phyloP scores from a whole-genome alignment of 2,888 invertebrate genomes.

The Elegia similella region DNA sequence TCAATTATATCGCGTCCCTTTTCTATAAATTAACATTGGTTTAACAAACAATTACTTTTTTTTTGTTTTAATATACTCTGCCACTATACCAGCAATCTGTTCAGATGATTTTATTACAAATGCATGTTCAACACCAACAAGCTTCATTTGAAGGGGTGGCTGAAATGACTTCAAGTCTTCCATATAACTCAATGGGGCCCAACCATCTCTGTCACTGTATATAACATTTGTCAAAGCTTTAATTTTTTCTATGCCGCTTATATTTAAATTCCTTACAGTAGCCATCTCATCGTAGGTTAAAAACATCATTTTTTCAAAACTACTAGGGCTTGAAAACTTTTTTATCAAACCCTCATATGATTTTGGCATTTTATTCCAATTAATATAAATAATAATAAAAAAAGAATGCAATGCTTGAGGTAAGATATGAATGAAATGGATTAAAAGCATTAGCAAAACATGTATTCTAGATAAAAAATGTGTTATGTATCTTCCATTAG shows the following conservation, averaged over 20 bases:
- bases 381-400: conserved; percentile 74
- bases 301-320: conserved; percentile 84
- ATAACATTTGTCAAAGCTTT: conserved; percentile 83
- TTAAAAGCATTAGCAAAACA: conserved; percentile 49
- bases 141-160: conserved; percentile 50
- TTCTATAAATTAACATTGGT: too few species aligned
- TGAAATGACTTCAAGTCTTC: conserved; percentile 77
- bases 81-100: conserved; percentile 75
- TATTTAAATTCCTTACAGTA: conserved; percentile 85
- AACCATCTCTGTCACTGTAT: conserved; percentile 90
- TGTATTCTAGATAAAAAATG: conserved; percentile 75
- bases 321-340: conserved; percentile 81
- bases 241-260: conserved; percentile 83
- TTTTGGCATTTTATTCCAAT: conserved; percentile 72
- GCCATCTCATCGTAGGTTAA: conserved; percentile 91
- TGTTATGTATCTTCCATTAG: conserved; percentile 87
- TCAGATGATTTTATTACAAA: conserved; percentile 88
- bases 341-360: conserved; percentile 73
- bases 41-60: too few species aligned
- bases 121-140: conserved; percentile 83
- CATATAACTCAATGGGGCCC: conserved; percentile 90
- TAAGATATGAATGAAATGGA: conserved; percentile 69
- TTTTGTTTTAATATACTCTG: conserved; percentile 28
- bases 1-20: too few species aligned
- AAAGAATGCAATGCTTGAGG: conserved; percentile 75